Base-by-base conservation (phyloP, 37 sponge, comb jelly and placozoan species). In the Hexactinellida sp. region DNA sequence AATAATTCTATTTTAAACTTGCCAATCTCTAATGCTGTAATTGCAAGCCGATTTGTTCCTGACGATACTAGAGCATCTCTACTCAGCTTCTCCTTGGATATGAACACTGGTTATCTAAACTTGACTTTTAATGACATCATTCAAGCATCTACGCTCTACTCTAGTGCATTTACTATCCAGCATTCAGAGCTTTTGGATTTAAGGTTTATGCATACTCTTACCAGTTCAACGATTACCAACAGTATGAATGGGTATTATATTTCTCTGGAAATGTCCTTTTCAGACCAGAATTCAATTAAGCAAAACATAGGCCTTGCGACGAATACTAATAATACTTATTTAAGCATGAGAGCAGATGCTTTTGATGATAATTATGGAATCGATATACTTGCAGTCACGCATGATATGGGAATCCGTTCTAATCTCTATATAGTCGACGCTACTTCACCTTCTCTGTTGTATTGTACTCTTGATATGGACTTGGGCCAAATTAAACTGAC, bases 91-190 rank as follows among this genome's bases (percentile, higher is more conserved):
- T 63, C 86, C 16, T 86, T 95, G 16, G 96, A 95, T 39, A 85
- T 95, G 91, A 86, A 95, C 54, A 36, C 47, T 0, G 94, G 94
- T 23, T 86, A 71, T 1, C 84, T 95, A 32, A 88, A 90, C 41
- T 88, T 95, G 19, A 95, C 96, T n/a, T 95, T 95, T 86, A 88
- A 95, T 89, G 96, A 95, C 54, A 91, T 95, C 86, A 88, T 95
- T 24, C 82, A 90, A 54, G 54, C 92, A 21, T 86, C 83, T 39
- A 90, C 91, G 0, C 87, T 93, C 83, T 92, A 89, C 82, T 82
- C 91, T 36, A 41, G 54, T 38, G 93, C 91, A 54, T 84, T 94
- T 55, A 10, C 55, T 13, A n/a, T 94, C 30, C 88, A 86, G 24
- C 87, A 82, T 71, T 36, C 39, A 24, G 36, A 7, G 24, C 5